A percentile compares a stretch with the other conserved stretches of the same genome.
phyloP scores from a whole-genome alignment of 2,113 vertebrate species.

The Malaclemys terrapin region DNA sequence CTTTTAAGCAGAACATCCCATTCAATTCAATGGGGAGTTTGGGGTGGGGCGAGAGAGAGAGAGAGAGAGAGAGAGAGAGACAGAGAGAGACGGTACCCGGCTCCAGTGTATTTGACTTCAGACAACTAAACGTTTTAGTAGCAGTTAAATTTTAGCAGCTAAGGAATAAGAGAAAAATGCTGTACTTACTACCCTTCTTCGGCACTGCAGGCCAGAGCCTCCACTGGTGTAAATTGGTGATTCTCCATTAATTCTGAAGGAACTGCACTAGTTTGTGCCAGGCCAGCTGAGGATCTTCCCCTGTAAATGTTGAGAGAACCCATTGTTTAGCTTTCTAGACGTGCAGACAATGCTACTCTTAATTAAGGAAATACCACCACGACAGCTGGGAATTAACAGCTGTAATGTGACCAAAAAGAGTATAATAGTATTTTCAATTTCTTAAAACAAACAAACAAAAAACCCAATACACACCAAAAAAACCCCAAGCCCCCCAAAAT shows the following conservation, averaged over 20 bases:
- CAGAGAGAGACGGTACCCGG: too few relatives aligned
- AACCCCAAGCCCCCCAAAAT: not conserved
- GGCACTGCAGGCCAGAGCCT: rapidly evolving
- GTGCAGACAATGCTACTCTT: conserved; percentile 11
- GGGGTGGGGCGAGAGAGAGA: rapidly evolving
- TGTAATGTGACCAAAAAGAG: conserved; percentile 17
- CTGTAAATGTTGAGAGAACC: not conserved
- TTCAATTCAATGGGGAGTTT: not conserved
- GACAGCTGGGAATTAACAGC: conserved; percentile 54
- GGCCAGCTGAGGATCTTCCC: not conserved
- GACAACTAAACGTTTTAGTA: not conserved
- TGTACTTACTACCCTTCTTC: not conserved
- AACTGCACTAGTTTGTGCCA: rapidly evolving
- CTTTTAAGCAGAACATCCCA: not conserved
- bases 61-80: too few relatives aligned
- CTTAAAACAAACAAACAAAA: not conserved
- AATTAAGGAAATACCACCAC: conserved; percentile 53
- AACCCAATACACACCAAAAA: too few relatives aligned
- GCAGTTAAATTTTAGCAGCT: rapidly evolving
- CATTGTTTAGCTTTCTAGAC: not conserved
- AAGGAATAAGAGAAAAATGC: rapidly evolving
- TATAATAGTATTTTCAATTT: conserved; percentile 44
- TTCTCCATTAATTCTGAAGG: rapidly evolving
- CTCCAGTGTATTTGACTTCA: not conserved
- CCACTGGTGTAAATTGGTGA: rapidly evolving